A percentile compares a stretch with the other conserved stretches of the same genome.
phyloP scores from a whole-genome alignment of 1,140 invertebrate genomes.

The Tetramorium alpestre region DNA sequence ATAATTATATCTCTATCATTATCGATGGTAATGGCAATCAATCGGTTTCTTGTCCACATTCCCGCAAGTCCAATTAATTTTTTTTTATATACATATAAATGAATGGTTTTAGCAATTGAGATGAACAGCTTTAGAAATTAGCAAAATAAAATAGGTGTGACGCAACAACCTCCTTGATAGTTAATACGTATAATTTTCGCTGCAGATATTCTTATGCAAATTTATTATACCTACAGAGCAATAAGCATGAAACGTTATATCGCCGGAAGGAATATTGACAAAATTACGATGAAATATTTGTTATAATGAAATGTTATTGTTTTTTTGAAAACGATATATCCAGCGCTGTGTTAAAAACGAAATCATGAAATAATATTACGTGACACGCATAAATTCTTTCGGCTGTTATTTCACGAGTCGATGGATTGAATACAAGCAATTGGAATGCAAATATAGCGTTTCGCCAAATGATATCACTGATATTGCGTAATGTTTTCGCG shows the following conservation, averaged over 20 bases:
- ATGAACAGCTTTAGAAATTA: background rate
- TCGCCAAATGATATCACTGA: conserved; percentile 7
- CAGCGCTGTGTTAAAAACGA: background rate
- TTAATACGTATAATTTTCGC: background rate
- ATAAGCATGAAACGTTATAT: background rate
- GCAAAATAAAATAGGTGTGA: background rate
- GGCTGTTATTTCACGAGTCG: conserved; percentile 8
- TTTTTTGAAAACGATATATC: background rate
- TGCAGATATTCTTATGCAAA: background rate
- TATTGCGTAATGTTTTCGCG: conserved; percentile 1
- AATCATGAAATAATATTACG: background rate
- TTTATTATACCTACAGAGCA: background rate
- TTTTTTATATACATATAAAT: background rate
- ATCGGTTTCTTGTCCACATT: background rate
- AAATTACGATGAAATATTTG: background rate
- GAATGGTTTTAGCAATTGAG: background rate
- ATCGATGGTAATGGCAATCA: conserved; percentile 9
- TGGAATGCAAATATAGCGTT: conserved; percentile 20
- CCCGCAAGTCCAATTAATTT: background rate
- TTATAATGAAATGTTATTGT: background rate
- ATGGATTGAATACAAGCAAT: background rate
- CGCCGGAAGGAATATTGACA: background rate
- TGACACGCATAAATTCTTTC: background rate
- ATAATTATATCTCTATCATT: conserved; percentile 7
- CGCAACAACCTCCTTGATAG: background rate